These are phyloP conservation scores for Entomobrya proxima DNA, from an alignment of 2,888 invertebrate genomes.

Conservation along the genomic window DNA sequence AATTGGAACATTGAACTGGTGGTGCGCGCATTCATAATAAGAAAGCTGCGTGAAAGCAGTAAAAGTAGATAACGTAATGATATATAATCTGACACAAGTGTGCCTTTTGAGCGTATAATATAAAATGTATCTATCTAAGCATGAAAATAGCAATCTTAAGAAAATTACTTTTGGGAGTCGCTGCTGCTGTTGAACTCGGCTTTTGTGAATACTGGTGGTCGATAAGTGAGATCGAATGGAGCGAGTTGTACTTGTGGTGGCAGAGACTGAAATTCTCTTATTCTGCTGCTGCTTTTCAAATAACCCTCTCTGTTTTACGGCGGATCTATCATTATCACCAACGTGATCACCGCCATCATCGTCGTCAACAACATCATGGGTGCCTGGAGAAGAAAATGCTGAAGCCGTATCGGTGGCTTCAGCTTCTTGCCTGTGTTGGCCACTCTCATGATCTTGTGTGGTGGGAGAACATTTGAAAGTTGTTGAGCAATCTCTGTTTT, in stretches of 20 bases:
- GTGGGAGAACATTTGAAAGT: not conserved
- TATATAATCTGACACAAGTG: not conserved
- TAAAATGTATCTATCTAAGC: constrained; percentile 50
- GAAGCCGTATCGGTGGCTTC: not conserved
- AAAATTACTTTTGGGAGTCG: constrained; percentile 67
- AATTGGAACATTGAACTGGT: constrained; percentile 38
- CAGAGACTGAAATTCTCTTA: not conserved
- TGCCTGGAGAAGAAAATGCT: not conserved
- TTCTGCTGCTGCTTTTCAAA: constrained; percentile 42
- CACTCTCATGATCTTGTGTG: not conserved
- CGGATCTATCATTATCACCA: constrained; percentile 52
- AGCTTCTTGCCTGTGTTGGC: not conserved
- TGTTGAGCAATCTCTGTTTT: not conserved
- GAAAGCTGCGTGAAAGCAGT: not conserved
- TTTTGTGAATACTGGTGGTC: constrained; percentile 47
- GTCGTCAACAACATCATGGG: not conserved
- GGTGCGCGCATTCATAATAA: constrained; percentile 27
- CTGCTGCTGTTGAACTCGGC: constrained; percentile 40
- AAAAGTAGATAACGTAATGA: not conserved
- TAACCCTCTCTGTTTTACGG: constrained; percentile 17
- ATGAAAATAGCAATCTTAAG: constrained; percentile 65
- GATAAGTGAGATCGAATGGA: constrained; percentile 62
- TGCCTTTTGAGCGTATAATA: not conserved
- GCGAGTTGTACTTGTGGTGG: not conserved
- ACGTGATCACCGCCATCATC: constrained; percentile 1